phyloP scores from a whole-genome alignment of 2,113 vertebrate genomes.

The Ibidorhyncha struthersii region DNA sequence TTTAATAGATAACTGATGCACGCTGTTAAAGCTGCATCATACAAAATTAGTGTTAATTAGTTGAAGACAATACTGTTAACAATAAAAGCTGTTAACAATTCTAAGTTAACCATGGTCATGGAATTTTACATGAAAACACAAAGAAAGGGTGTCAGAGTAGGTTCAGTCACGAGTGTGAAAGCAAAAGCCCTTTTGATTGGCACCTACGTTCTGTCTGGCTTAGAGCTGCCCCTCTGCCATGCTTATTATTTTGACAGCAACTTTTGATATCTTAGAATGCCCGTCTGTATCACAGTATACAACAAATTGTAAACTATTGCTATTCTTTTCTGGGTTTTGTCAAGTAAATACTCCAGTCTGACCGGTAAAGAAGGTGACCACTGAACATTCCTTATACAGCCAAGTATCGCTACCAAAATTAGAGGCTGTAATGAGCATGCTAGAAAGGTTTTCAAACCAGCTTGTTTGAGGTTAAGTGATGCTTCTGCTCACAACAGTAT shows the following conservation, averaged over 20 bases:
- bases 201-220: not conserved
- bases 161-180: not conserved
- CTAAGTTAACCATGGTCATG: not conserved
- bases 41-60: not conserved
- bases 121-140: not conserved
- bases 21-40: not conserved
- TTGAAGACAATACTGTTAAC: not conserved
- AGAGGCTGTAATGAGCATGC: too few relatives aligned
- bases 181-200: not conserved
- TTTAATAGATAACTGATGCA: constrained; percentile 17
- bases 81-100: not conserved
- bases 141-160: not conserved
- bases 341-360: not conserved
- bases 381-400: not conserved
- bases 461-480: not conserved
- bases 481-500: not conserved
- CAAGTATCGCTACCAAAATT: not conserved
- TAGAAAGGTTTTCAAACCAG: not conserved
- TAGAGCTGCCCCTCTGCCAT: not conserved
- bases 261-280: not conserved
- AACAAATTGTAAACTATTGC: not conserved
- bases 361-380: not conserved
- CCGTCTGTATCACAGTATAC: not conserved
- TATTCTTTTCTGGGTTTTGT: not conserved
- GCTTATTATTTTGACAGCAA: not conserved